These are phyloP conservation scores for Arbacia lixula DNA, from an alignment of 53 echinoderm and acorn worm genomes.

Conservation along the genomic window DNA sequence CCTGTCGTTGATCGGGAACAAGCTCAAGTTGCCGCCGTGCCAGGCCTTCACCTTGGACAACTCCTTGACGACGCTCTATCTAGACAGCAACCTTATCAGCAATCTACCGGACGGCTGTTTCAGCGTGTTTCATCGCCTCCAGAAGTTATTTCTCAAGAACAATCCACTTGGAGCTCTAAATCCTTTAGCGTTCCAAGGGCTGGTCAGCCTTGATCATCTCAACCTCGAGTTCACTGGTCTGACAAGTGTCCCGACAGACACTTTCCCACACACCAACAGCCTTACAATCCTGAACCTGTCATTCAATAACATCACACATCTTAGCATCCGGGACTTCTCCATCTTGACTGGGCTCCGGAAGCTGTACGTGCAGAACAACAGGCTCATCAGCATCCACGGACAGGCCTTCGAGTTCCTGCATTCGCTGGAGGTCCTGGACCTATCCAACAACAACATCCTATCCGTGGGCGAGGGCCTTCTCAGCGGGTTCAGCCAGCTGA, in stretches of 20 bases:
- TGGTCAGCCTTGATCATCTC: not conserved
- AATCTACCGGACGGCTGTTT: constrained; percentile 21
- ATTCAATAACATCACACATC: constrained; percentile 31
- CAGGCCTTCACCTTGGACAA: constrained; percentile 17
- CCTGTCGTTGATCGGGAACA: constrained; percentile 21
- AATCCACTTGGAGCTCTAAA: constrained; percentile 30
- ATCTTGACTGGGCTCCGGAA: constrained; percentile 22
- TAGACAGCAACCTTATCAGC: constrained; percentile 22
- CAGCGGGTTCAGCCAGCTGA: not conserved
- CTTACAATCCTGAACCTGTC: constrained; percentile 33
- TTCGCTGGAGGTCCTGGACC: constrained; percentile 6
- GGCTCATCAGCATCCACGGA: constrained; percentile 7
- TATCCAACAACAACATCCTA: constrained; percentile 17
- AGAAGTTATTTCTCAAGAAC: constrained; percentile 14
- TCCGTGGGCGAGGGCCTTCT: constrained; percentile 27
- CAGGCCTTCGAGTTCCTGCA: constrained; percentile 16
- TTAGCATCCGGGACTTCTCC: constrained; percentile 22
- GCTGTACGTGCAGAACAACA: constrained; percentile 27
- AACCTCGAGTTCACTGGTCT: constrained; percentile 23
- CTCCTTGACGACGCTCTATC: constrained; percentile 10
- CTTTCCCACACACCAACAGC: constrained; percentile 30
- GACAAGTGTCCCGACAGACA: constrained; percentile 32
- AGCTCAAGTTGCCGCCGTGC: constrained; percentile 21
- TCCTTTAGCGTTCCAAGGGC: constrained; percentile 15
- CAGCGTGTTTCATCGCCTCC: not conserved